Conservation (phyloP, 2,888 invertebrate genomes). For the Onthophagus sagittarius region DNA sequence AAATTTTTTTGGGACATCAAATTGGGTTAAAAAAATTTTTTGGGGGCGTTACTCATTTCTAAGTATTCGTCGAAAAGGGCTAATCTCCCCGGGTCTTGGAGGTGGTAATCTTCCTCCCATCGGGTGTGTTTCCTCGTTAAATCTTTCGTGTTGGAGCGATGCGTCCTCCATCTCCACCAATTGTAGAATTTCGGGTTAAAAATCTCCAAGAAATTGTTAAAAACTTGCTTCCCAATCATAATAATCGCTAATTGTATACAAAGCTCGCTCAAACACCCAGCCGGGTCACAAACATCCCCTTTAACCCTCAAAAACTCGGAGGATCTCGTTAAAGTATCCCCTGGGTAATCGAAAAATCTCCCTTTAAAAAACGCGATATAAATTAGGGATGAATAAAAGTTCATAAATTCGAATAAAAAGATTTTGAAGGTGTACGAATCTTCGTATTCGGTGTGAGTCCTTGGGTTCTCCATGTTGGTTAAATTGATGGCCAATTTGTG, state of each 20-base stretch:
- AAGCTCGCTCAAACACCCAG: conserved; percentile 88
- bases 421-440: conserved; percentile 97
- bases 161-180: conserved; percentile 83
- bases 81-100: conserved; percentile 83
- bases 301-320: conserved; percentile 76
- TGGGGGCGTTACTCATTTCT: conserved; percentile 85
- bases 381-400: conserved; percentile 96
- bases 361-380: conserved; percentile 99
- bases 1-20: too few relatives aligned
- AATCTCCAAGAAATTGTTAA: conserved; percentile 90
- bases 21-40: conserved; percentile 7
- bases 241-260: conserved; percentile 90
- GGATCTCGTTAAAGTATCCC: conserved; percentile 69
- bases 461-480: conserved; percentile 87
- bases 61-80: conserved; percentile 95
- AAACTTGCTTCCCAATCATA: conserved; percentile 92
- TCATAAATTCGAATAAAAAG: conserved; percentile 97
- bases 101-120: conserved; percentile 94
- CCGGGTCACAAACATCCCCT: conserved; percentile 84
- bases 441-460: conserved; percentile 96
- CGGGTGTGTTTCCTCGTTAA: conserved; percentile 68
- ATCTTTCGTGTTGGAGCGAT: conserved; percentile 72
- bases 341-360: conserved; percentile 84
- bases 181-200: conserved; percentile 86
- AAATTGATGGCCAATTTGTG: conserved; percentile 79